These are phyloP conservation scores for Camponotus vicinus DNA, from an alignment of 1,140 invertebrate genomes.

Conservation along the genomic window DNA sequence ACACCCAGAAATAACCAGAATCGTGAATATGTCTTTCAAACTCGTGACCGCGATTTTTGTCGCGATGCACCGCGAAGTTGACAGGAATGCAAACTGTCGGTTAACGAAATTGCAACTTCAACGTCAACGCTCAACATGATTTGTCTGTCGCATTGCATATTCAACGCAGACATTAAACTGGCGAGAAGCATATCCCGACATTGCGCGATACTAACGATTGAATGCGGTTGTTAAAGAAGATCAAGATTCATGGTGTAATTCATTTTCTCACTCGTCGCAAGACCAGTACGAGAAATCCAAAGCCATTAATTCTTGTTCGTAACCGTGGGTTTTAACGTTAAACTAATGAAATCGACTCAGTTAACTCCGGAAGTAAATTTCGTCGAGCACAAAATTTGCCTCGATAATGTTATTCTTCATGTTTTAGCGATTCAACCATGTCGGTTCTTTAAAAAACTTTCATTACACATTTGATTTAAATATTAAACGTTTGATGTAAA, in stretches of 20 bases:
- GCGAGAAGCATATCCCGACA: background rate
- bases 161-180: constrained; percentile 31
- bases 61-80: constrained; percentile 6
- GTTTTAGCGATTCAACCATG: constrained; percentile 31
- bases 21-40: background rate
- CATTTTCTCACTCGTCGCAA: background rate
- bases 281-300: constrained; percentile 2
- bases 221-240: constrained; percentile 31
- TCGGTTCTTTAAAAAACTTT: background rate
- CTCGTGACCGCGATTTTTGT: constrained; percentile 27
- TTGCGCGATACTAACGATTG: constrained; percentile 25
- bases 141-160: constrained; percentile 39
- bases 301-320: constrained; percentile 25
- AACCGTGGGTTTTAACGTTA: constrained; percentile 7
- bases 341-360: background rate
- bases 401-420: constrained; percentile 4
- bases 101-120: constrained; percentile 54
- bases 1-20: background rate
- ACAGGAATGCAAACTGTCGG: constrained; percentile 37
- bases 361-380: constrained; percentile 21
- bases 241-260: constrained; percentile 36
- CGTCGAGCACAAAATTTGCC: constrained; percentile 25
- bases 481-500: constrained; percentile 38
- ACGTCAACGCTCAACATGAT: constrained; percentile 17
- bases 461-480: constrained; percentile 8